Percentiles rank a stretch among this genome's conserved stretches.
phyloP scores from a whole-genome alignment of 2,113 vertebrate genomes.

The Beaufortia kweichowensis region DNA sequence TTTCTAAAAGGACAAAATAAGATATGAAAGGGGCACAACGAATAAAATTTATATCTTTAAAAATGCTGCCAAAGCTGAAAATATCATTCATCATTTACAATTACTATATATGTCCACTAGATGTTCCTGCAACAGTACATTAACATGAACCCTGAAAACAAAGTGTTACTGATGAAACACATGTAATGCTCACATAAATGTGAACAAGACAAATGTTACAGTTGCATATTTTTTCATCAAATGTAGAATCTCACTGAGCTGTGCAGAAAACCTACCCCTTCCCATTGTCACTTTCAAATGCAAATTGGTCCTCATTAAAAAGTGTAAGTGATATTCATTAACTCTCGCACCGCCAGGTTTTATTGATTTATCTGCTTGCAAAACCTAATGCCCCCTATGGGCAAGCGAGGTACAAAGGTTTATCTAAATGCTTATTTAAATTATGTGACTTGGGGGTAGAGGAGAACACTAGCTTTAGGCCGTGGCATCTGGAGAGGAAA shows the following conservation, averaged over 20 bases:
- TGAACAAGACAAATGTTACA: conserved; percentile 14
- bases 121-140: too few relatives aligned
- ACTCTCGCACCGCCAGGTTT: conserved; percentile 56
- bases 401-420: conserved; percentile 77
- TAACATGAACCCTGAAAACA: conserved; percentile 1
- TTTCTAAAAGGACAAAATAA: too few relatives aligned
- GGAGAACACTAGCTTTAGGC: conserved; percentile 63
- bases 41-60: too few relatives aligned
- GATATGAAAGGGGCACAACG: too few relatives aligned
- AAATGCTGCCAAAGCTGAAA: too few relatives aligned
- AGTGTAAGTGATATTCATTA: conserved; percentile 75
- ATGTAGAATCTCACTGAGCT: not conserved
- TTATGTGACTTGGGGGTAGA: conserved; percentile 60
- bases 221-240: conserved; percentile 43
- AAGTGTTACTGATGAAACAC: not conserved
- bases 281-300: conserved; percentile 74
- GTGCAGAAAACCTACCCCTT: conserved; percentile 14
- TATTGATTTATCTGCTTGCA: conserved; percentile 72
- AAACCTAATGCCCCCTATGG: conserved; percentile 69
- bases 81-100: too few relatives aligned
- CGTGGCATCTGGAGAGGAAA: conserved; percentile 78
- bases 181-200: conserved; percentile 5
- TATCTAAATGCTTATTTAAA: conserved; percentile 76
- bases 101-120: too few relatives aligned
- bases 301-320: conserved; percentile 77